phyloP scores from a whole-genome alignment of 23 tunicate genomes.

The Trididemnum miniatum region DNA sequence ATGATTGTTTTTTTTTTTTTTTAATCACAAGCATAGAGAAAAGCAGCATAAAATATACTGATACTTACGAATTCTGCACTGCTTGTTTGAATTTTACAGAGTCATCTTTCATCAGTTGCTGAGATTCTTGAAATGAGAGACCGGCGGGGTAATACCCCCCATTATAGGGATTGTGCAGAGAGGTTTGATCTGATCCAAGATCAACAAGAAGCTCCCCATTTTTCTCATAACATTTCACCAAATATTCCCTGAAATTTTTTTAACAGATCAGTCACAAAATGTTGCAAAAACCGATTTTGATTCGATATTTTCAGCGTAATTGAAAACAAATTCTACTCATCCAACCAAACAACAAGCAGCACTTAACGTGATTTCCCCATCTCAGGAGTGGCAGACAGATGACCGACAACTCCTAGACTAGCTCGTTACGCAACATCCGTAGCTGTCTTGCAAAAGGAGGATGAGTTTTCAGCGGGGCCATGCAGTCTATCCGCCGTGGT shows the following conservation, averaged over 20 bases:
- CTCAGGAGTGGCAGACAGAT: too few species aligned
- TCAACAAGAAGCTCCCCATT: constrained; percentile 82
- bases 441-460: too few species aligned
- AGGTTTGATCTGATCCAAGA: constrained; percentile 97
- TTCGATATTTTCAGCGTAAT: too few species aligned
- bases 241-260: constrained; percentile 66
- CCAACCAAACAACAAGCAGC: not conserved
- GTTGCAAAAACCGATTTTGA: not conserved
- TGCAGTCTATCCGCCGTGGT: too few species aligned
- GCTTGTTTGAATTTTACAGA: constrained; percentile 47
- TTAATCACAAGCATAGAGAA: too few species aligned
- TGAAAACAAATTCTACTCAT: not conserved
- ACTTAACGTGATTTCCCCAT: too few species aligned
- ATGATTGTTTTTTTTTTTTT: too few species aligned
- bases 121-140: constrained; percentile 46
- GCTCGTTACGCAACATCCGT: too few species aligned
- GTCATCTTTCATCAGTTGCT: constrained; percentile 45
- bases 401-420: too few species aligned
- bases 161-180: constrained; percentile 86
- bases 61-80: constrained; percentile 78
- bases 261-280: not conserved
- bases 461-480: too few species aligned
- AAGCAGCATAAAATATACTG: not conserved
- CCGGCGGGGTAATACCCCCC: constrained; percentile 96
- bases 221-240: constrained; percentile 58